Evolutionary conservation across 1,140 invertebrate genomes (phyloP), one percentile per base, ranked within the genome.

Genomic region (Drosophila nigromelanica): DNA sequence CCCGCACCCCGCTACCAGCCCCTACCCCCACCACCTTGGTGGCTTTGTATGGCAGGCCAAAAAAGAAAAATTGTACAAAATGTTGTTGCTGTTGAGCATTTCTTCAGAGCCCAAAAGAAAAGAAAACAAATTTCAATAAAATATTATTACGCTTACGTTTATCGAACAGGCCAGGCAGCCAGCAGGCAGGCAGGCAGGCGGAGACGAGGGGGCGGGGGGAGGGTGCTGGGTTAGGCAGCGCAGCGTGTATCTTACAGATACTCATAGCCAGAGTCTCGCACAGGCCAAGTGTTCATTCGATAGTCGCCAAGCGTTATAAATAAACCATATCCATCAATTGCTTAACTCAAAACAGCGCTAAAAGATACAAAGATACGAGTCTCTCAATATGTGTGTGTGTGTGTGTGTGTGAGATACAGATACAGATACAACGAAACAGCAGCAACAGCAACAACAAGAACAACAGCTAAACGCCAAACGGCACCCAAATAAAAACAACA

Each of bases 271-370:
- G 61, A 66, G 67, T 60, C 80, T 76, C 61, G 50, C 64, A 56
- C 37, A 71, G 67, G 59, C 67, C 59, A 75, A 70, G 68, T 67
- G 73, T 75, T 70, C 83, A 72, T 80, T 68, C 80, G 76, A 72
- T 77, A 71, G 83, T 89, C 83, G 85, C 85, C 79, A 89, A 89
- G 83, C 83, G 83, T 89, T 89, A 89, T 89, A 89, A 89, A 89
- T 89, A 89, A 89, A 89, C 83, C 83, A 89, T 89, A 89, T 89
- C 83, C 83, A 89, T 89, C 83, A 89, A 89, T 89, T 89, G 83
- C 83, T 89, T 89, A 89, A 89, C 83, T 83, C 85, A 89, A 89
- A 89, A 89, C 82, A 82, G 79, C 82, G 83, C 80, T 89, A 89
- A 89, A 83, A 89, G 83, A 89, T 89, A 89, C 83, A 89, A 89